Base-by-base conservation (phyloP, 2,113 vertebrate species). In the Todiramphus chloris region DNA sequence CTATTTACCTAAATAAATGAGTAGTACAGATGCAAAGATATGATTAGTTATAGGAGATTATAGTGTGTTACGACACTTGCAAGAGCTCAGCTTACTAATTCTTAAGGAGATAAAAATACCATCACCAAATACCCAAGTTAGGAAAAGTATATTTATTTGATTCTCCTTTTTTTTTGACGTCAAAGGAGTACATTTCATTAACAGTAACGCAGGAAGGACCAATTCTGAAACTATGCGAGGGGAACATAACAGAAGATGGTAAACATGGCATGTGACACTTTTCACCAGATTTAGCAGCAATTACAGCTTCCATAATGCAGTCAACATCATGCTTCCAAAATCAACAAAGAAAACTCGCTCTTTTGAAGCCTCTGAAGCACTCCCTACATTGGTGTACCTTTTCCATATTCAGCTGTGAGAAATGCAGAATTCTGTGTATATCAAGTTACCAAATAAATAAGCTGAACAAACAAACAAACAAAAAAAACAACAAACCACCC, bases 111-210 rank as follows among this genome's bases (percentile, higher is more conserved):
- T 68, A 55, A 74, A 94, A 94, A 72, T 37, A 94, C 0, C 5
- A 84, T 82, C 44, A 73, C 20, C 69, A 83, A 80, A 87, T 80
- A 83, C 68, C 68, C 60, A 80, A 66, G 30, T 68, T 96, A 87
- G 46, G 77, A 94, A 96, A 96, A 92, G 62, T 70, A 3, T 55
- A 56, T 97, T 96, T 97, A 96, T 96, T 97, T 84, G 31, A 81
- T 53, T 95, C 37, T 92, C 50, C 81, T 69, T 92, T 80, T 66
- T 66, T 25, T 68, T 50, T 39, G 58, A 83, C 78, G 62, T 80
- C 28, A 60, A 50, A 88, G 64, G 16, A 78, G 25, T 53, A 86
- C 56, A 74, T 59, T 77, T 73, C n/a, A 41, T 86, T 70, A 93
- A 39, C 20, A 82, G 58, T 2, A 83, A 33, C 55, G 94, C 24